Conservation (phyloP, 1,140 invertebrate species). For the Ericerus pela region DNA sequence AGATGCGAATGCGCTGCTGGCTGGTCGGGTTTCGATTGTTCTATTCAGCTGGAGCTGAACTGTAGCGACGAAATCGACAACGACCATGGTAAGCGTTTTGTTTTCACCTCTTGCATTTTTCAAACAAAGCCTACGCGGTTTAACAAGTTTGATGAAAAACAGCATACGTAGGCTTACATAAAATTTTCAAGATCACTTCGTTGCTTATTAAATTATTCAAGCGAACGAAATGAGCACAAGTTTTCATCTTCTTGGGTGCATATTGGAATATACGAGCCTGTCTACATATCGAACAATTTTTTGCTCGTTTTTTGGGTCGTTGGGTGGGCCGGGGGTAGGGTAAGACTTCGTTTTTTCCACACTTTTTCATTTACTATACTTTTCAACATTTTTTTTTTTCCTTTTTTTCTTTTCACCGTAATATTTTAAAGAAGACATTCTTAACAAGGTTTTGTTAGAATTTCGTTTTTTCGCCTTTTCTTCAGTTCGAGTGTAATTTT, state of each 20-base stretch:
- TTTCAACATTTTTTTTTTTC: background rate
- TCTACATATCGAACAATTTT: too few relatives aligned
- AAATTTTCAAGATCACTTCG: too few relatives aligned
- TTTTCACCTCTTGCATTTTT: background rate
- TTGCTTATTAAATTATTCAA: too few relatives aligned
- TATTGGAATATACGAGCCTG: too few relatives aligned
- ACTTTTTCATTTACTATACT: slow-evolving; percentile 1
- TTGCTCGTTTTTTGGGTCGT: too few relatives aligned
- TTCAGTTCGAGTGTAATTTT: background rate
- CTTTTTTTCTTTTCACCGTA: background rate
- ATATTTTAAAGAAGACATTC: background rate
- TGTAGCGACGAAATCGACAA: slow-evolving; percentile 92
- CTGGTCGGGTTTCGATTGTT: slow-evolving; percentile 85
- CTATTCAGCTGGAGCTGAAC: slow-evolving; percentile 74
- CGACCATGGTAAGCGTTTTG: slow-evolving; percentile 64
- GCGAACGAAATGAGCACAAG: too few relatives aligned
- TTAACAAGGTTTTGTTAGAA: slow-evolving; percentile 11
- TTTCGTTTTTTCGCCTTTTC: slow-evolving; percentile 2
- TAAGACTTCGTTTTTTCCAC: too few relatives aligned
- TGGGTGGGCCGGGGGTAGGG: too few relatives aligned
- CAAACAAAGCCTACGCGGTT: too few relatives aligned
- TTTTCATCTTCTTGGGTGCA: too few relatives aligned
- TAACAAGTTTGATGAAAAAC: too few relatives aligned
- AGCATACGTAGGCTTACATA: too few relatives aligned
- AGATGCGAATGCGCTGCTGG: slow-evolving; percentile 78